These are phyloP conservation scores for Anser cygnoides DNA, from an alignment of 2,113 vertebrate genomes.

Conservation along the genomic window DNA sequence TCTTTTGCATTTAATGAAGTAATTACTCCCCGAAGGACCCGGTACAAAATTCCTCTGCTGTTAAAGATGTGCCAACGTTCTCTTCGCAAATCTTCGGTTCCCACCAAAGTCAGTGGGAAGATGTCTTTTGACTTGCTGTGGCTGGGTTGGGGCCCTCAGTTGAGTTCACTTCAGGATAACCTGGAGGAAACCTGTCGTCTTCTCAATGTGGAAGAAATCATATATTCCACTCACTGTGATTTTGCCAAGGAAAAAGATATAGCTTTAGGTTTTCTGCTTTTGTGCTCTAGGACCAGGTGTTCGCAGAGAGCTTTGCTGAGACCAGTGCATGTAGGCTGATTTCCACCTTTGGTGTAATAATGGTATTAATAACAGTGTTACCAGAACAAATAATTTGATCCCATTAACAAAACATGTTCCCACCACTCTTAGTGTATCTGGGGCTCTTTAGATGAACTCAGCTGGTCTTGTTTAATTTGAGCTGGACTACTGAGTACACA, in stretches of 20 bases:
- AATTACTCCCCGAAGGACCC: neutral
- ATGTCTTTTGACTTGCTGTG: neutral
- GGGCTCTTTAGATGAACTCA: neutral
- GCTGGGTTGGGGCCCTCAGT: neutral
- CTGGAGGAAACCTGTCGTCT: neutral
- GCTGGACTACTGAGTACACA: neutral
- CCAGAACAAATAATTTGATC: neutral
- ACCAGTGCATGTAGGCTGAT: fast-evolving
- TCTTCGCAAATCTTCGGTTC: neutral
- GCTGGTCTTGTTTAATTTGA: neutral
- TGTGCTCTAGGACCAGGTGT: neutral
- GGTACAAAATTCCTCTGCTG: neutral
- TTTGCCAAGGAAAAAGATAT: neutral
- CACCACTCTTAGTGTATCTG: neutral
- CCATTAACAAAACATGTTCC: neutral
- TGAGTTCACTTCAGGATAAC: slow-evolving; percentile 42
- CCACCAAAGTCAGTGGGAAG: neutral
- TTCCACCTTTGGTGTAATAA: neutral
- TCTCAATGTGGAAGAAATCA: neutral
- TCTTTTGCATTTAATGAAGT: neutral
- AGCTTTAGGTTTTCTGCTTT: neutral
- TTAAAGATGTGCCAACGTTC: neutral
- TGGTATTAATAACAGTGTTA: neutral
- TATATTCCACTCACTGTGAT: neutral
- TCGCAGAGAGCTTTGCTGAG: neutral